Base-by-base conservation (phyloP, 2,888 invertebrate genomes). In the Catonia carolina region DNA sequence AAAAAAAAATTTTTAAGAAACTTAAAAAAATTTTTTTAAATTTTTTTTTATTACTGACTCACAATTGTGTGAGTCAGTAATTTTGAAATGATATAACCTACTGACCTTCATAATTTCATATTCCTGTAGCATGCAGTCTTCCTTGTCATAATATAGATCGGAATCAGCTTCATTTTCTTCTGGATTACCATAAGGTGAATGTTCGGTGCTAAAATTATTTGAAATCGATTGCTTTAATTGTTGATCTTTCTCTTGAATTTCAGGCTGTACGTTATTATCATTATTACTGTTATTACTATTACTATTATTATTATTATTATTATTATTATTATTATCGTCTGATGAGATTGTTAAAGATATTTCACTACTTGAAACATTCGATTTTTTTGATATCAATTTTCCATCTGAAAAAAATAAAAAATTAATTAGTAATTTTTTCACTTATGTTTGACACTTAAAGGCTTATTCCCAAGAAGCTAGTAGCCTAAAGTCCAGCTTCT, bases 91-190 rank as follows among this genome's bases (percentile, higher is more conserved):
- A n/a, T n/a, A n/a, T n/a, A n/a, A n/a, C n/a, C n/a, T 12, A 10
- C 68, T 66, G 69, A 81, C 82, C 76, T 83, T 83, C 78, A 83
- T 80, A 63, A 83, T 81, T 73, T 83, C 83, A 69, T 83, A 83
- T 70, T 82, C 81, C 65, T 83, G 81, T 65, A 80, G 77, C n/a
- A 81, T 76, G 67, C 83, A 83, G 50, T 76, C 75, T 14, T 59
- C 64, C 37, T 69, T 67, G 27, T 69, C 64, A 33, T 67, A 60
- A 62, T 69, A 69, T 35, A 64, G 23, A 57, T 72, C 71, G 37
- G 68, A 67, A 58, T 68, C 69, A 20, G 63, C 64, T 41, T 66
- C 67, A 23, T 59, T 57, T 33, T 59, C 59, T 45, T 59, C 60
- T 8, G 55, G 50, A 17, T 56, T 50, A 2, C 20, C 52, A 17